Evolutionary conservation across 2,113 vertebrate species (phyloP).

Genomic region (Tachycineta bicolor): DNA sequence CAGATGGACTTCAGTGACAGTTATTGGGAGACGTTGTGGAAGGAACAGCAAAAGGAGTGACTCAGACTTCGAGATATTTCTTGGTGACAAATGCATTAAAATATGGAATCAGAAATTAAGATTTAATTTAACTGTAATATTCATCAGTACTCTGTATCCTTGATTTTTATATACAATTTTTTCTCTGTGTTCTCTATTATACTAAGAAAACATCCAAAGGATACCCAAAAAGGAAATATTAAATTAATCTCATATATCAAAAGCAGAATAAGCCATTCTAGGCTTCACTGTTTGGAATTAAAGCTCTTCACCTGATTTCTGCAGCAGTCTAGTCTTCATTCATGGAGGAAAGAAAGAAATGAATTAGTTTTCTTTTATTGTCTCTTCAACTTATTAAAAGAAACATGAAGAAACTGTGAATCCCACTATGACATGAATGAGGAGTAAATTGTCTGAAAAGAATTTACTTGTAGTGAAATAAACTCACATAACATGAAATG

Average conservation of each 20-base stretch:
- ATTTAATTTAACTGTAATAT: background rate
- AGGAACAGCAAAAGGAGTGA: background rate
- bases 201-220: background rate
- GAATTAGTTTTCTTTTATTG: background rate
- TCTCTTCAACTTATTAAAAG: background rate
- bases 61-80: background rate
- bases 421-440: background rate
- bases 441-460: background rate
- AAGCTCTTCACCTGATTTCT: background rate
- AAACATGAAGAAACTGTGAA: background rate
- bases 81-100: background rate
- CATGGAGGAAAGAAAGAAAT: background rate
- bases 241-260: conserved; percentile 1
- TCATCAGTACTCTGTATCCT: background rate
- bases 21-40: background rate
- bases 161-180: background rate
- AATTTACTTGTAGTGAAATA: background rate
- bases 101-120: background rate
- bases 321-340: background rate
- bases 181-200: background rate
- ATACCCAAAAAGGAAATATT: background rate
- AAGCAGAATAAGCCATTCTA: background rate
- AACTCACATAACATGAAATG: background rate
- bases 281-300: background rate
- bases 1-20: background rate